These are phyloP conservation scores for Synanthedon andrenaeformis DNA, from an alignment of 2,888 invertebrate species.

Conservation along the genomic window DNA sequence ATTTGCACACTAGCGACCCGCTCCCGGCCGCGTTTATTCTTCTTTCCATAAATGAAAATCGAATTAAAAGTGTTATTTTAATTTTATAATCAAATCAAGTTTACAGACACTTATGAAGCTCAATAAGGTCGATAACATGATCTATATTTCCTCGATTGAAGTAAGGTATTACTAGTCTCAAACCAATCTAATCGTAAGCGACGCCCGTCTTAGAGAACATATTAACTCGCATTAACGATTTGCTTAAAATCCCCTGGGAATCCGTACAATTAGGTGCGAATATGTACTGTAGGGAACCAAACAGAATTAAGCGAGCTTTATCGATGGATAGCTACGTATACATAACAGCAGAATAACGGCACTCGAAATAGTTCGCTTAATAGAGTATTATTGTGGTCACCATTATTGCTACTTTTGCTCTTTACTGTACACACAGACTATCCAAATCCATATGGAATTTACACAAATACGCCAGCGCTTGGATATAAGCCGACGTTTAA, in stretches of 20 bases:
- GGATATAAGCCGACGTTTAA: not conserved
- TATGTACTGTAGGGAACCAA: not conserved
- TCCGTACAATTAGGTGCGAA: not conserved
- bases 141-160: no score
- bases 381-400: conserved; percentile 41
- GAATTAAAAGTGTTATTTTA: no score
- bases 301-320: conserved; percentile 10
- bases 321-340: conserved; percentile 23
- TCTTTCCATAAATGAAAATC: no score
- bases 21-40: no score
- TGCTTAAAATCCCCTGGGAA: conserved; percentile 2
- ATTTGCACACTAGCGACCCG: no score
- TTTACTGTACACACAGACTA: conserved; percentile 16
- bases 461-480: conserved; percentile 6
- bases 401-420: conserved; percentile 19
- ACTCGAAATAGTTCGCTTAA: conserved; percentile 38
- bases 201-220: no score
- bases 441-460: not conserved
- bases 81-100: no score
- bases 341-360: conserved; percentile 33
- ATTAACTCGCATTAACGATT: no score
- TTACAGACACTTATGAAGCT: no score
- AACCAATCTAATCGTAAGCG: no score
- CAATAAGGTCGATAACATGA: no score
- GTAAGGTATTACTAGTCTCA: no score